Conservation (phyloP, 2,113 vertebrate species). For the Nibea albiflora region DNA sequence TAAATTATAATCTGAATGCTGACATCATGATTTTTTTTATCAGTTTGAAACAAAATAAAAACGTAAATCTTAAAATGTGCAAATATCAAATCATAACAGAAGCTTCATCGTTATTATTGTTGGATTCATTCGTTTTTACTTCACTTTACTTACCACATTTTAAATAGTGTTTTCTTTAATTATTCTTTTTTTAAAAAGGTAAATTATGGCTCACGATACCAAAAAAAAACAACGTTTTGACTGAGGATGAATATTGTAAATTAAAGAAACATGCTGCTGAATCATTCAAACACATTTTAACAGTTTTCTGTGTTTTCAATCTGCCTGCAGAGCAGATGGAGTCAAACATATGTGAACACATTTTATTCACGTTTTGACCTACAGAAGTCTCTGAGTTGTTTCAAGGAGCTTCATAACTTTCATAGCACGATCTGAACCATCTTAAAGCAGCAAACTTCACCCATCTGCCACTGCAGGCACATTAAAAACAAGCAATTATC, state of each 20-base stretch:
- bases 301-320: neutral
- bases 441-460: neutral
- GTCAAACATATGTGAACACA: no score
- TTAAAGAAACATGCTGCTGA: no score
- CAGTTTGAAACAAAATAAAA: neutral
- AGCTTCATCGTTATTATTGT: neutral
- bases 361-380: no score
- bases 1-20: neutral
- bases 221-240: neutral
- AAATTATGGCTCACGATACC: neutral
- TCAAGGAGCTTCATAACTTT: neutral
- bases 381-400: no score
- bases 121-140: no score
- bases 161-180: neutral
- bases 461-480: slow-evolving; percentile 6
- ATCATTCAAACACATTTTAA: neutral
- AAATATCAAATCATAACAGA: neutral
- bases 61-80: neutral
- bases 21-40: neutral
- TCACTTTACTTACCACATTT: no score
- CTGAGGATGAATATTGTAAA: neutral
- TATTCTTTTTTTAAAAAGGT: neutral
- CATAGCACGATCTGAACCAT: neutral
- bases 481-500: slow-evolving; percentile 22
- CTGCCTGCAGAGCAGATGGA: neutral